Evolutionary conservation across 2,797 vertebrate genomes (phyloP), one percentile per base, ranked within the genome.

Genomic region (Parambassis ranga): DNA sequence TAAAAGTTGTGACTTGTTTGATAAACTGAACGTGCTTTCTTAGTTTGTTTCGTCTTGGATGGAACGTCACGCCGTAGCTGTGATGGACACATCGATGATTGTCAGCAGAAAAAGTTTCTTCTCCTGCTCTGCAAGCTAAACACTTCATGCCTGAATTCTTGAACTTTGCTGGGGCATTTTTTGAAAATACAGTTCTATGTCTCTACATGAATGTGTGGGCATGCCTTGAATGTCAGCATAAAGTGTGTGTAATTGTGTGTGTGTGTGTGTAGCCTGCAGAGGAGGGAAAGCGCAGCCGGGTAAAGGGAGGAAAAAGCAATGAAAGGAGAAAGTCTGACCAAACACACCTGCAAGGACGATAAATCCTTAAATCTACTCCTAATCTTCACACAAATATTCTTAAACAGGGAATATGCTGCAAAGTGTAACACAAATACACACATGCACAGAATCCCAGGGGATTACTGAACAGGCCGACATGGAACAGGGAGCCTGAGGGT

Each of bases 281-380:
- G 24, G 33, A 51, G 16, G 7, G 49, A 64, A 61, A 50, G 36
- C 32, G 33, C 28, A 64, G 48, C 4, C 63, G 66, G 58, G 42
- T 57, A 44, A 67, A 63, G 58, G 37, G 58, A 69, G 60, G 47
- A 41, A 41, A 2, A 1, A 58, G 59, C 74, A 75, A 71, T 52
- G 49, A 41, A 84, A 75, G 24, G 42, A 81, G 76, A 77, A 85
- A 86, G 81, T 79, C 58, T 82, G 66, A 85, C 58, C 65, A 46
- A 41, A 71, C 6, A 27, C 26, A 14, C 28, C 22, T 7, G 16
- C 22, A 42, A 2, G 6, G 3, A 33, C 1, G 6, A 3, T 32
- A 23, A 7, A 36, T 1, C 13, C 10, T 18, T 19, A 15, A 30
- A 20, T 13, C 10, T 13, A 35, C n/a, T 26, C 38, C 5, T 38